Conservation (phyloP, 2,113 vertebrate genomes). For the Crypturellus undulatus region DNA sequence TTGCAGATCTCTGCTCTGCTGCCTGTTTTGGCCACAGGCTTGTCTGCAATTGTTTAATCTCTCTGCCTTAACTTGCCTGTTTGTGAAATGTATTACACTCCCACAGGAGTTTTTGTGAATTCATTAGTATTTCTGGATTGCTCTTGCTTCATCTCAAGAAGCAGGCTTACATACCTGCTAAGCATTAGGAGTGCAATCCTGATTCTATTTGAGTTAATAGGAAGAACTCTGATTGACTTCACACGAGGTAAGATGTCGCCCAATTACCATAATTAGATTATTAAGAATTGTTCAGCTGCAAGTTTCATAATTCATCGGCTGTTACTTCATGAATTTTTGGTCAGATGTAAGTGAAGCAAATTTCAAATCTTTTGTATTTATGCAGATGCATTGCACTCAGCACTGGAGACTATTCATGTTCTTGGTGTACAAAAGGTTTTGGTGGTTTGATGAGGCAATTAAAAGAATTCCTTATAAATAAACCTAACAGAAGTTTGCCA, state of each 20-base stretch:
- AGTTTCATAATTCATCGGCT: slow-evolving; percentile 38
- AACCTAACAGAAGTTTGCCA: not conserved
- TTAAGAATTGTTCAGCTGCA: slow-evolving; percentile 48
- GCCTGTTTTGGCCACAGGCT: not conserved
- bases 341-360: not conserved
- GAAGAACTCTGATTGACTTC: slow-evolving; percentile 23
- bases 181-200: slow-evolving; percentile 5
- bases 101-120: not conserved
- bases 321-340: slow-evolving; percentile 47
- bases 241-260: slow-evolving; percentile 19
- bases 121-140: slow-evolving; percentile 32
- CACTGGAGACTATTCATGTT: slow-evolving; percentile 21
- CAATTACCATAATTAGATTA: slow-evolving; percentile 55
- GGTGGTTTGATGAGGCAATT: slow-evolving; percentile 24
- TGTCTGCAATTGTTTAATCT: slow-evolving; percentile 36
- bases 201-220: slow-evolving; percentile 9
- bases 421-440: slow-evolving; percentile 15
- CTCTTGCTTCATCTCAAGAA: slow-evolving; percentile 21
- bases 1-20: not conserved
- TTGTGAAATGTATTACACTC: slow-evolving; percentile 6
- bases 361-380: slow-evolving; percentile 48
- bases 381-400: not conserved
- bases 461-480: not conserved
- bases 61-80: slow-evolving; percentile 19
- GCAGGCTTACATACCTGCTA: not conserved